Evolutionary conservation across 2,113 vertebrate species (phyloP).

Genomic region (Nycticorax nycticorax): DNA sequence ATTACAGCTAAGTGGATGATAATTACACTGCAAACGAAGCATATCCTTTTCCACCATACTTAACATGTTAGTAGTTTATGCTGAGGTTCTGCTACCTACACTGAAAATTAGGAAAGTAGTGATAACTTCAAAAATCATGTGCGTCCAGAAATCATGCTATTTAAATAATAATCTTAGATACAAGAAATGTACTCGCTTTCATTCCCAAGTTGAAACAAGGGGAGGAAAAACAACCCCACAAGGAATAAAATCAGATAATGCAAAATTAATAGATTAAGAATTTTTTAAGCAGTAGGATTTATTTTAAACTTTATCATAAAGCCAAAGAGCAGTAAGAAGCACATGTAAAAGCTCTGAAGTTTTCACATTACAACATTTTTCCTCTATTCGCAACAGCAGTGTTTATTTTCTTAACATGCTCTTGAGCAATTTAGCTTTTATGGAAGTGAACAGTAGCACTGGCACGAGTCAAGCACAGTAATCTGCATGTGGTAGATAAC

Average conservation of each 20-base stretch:
- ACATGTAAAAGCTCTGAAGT: not conserved
- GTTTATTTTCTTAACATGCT: not conserved
- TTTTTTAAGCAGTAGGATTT: not conserved
- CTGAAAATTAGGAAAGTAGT: not conserved
- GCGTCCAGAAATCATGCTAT: not conserved
- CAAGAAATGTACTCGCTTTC: not conserved
- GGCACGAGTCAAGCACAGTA: not conserved
- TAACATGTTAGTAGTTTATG: not conserved
- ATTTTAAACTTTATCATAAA: not conserved
- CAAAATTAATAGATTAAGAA: not conserved
- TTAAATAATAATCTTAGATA: not conserved
- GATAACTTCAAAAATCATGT: not conserved
- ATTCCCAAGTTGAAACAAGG: not conserved
- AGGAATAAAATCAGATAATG: not conserved
- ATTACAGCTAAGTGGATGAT: not conserved
- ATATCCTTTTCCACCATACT: not conserved
- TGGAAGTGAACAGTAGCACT: not conserved
- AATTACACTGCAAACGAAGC: not conserved
- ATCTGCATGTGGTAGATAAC: not conserved
- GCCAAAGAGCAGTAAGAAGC: not conserved
- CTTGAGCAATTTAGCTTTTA: not conserved
- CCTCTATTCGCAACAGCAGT: not conserved
- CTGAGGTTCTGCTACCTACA: not conserved
- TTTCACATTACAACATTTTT: not conserved
- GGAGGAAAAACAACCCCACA: not conserved